Evolutionary conservation across 1,140 invertebrate species (phyloP).

Genomic region (Caerostris darwini): DNA sequence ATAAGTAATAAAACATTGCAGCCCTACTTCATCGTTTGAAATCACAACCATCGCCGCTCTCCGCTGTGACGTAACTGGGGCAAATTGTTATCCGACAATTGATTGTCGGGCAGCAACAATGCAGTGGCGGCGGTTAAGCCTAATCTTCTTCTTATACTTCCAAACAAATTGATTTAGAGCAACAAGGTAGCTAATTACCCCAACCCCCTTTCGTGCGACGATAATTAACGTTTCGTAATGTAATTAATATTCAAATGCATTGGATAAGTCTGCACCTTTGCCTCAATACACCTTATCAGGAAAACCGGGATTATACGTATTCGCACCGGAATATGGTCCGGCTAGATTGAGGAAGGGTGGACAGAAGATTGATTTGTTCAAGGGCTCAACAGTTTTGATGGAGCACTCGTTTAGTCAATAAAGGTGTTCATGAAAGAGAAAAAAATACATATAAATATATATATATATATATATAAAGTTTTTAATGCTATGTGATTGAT

Average conservation of each 20-base stretch:
- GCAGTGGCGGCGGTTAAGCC: slow-evolving; percentile 57
- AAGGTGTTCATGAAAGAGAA: too few species aligned
- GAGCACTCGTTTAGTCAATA: neutral
- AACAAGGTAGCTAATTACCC: slow-evolving; percentile 73
- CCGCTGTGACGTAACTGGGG: slow-evolving; percentile 66
- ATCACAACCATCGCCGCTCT: slow-evolving; percentile 29
- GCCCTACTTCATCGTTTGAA: neutral
- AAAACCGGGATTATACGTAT: slow-evolving; percentile 50
- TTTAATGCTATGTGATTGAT: too few species aligned
- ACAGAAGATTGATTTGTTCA: slow-evolving; percentile 39
- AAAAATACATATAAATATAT: too few species aligned
- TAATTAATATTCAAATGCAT: slow-evolving; percentile 72
- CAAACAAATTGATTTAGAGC: slow-evolving; percentile 73
- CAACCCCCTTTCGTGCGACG: slow-evolving; percentile 36
- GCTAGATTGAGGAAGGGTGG: neutral
- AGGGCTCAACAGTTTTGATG: neutral
- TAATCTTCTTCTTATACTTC: slow-evolving; percentile 74
- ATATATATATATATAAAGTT: too few species aligned
- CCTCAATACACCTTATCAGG: slow-evolving; percentile 61
- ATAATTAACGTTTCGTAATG: slow-evolving; percentile 50
- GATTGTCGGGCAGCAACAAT: slow-evolving; percentile 73
- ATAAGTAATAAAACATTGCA: neutral
- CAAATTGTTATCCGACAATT: slow-evolving; percentile 76
- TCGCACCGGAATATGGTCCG: slow-evolving; percentile 26
- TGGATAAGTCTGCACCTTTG: slow-evolving; percentile 50